Evolutionary conservation across 2,113 vertebrate genomes (phyloP).

Genomic region (Leucosticte australis): DNA sequence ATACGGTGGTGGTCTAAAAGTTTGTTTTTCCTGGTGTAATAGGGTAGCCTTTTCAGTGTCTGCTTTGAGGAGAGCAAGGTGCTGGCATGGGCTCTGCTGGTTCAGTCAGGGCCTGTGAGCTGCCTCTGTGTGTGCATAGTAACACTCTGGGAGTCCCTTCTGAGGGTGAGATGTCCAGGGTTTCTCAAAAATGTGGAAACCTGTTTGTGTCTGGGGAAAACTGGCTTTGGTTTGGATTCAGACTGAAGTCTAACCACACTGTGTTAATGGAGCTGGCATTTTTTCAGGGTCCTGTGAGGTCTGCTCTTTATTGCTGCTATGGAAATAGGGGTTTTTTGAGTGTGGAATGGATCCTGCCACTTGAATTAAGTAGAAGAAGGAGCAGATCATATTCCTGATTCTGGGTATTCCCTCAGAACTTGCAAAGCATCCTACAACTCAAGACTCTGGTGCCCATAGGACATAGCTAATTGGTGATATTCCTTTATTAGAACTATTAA

Average conservation of each 20-base stretch:
- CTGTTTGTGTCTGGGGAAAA: background rate
- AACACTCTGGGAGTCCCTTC: background rate
- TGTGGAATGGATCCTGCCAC: background rate
- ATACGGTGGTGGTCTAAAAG: background rate
- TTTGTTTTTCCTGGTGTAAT: background rate
- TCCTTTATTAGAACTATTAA: background rate
- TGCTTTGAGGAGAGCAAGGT: background rate
- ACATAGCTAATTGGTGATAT: background rate
- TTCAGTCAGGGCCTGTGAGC: background rate
- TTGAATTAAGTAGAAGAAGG: background rate
- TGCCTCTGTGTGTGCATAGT: background rate
- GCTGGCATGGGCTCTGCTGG: background rate
- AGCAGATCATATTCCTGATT: background rate
- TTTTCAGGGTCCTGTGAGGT: background rate
- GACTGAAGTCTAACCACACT: background rate
- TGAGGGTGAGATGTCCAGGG: fast-evolving
- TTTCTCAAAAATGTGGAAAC: background rate
- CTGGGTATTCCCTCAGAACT: background rate
- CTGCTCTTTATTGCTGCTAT: background rate
- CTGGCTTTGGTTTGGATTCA: background rate
- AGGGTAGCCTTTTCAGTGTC: background rate
- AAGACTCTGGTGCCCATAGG: background rate
- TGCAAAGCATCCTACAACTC: background rate
- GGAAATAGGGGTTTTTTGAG: background rate
- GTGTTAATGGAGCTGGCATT: background rate